phyloP scores from a whole-genome alignment of 1,140 invertebrate genomes.

The Pantala flavescens region DNA sequence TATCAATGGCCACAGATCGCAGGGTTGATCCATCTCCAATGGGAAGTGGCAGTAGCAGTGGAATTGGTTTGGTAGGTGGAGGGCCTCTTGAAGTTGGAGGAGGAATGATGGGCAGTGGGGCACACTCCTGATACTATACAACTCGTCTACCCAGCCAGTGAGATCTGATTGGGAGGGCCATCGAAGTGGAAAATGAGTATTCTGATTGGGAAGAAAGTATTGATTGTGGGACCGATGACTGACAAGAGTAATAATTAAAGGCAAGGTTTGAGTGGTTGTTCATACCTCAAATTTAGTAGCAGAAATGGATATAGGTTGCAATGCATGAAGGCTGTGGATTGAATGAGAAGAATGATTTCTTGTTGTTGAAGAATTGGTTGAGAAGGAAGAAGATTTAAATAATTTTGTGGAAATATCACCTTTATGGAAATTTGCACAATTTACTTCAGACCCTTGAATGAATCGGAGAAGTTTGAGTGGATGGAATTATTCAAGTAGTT shows the following conservation, averaged over 20 bases:
- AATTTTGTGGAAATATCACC: too few species aligned
- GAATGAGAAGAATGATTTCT: too few species aligned
- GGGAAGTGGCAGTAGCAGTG: background rate
- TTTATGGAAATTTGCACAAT: too few species aligned
- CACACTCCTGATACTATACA: background rate
- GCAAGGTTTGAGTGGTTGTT: background rate
- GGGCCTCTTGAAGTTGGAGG: background rate
- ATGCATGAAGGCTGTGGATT: too few species aligned
- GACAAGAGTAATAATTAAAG: background rate
- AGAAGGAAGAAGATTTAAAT: too few species aligned
- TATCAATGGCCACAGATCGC: constrained; percentile 76
- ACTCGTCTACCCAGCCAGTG: background rate
- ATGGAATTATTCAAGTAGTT: too few species aligned
- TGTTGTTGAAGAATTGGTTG: too few species aligned
- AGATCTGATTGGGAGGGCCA: background rate
- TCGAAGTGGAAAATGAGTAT: background rate
- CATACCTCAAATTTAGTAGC: background rate
- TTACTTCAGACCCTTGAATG: too few species aligned
- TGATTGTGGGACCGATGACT: background rate
- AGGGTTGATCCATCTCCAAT: constrained; percentile 30
- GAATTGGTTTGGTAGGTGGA: background rate
- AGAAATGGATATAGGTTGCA: too few species aligned
- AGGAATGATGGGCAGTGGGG: background rate
- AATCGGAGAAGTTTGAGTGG: too few species aligned
- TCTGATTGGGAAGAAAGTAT: background rate